Percentiles rank a stretch among this genome's conserved stretches.
Evolutionary conservation across 2,888 invertebrate species (phyloP).

Genomic region (Lepidochrysops patricia): DNA sequence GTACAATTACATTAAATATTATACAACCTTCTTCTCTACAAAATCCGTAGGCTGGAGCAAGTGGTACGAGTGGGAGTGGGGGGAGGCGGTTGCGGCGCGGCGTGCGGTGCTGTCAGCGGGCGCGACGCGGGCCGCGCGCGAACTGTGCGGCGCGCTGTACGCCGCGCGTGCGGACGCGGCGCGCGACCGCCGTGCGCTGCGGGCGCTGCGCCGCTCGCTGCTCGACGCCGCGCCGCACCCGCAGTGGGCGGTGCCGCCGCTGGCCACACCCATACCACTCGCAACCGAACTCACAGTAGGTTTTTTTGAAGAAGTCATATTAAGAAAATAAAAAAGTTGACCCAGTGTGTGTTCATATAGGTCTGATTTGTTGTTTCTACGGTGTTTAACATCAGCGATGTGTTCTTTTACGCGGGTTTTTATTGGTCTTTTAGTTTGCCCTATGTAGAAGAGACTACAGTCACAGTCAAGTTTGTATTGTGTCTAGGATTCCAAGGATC

Average conservation of each 20-base stretch:
- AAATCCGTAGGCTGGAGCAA: constrained; percentile 56
- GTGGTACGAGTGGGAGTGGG: constrained; percentile 67
- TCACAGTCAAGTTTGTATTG: too few relatives aligned
- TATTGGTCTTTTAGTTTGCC: too few relatives aligned
- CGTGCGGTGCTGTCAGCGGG: constrained; percentile 36
- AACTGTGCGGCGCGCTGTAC: constrained; percentile 44
- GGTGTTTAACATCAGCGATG: too few relatives aligned
- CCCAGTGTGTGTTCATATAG: too few relatives aligned
- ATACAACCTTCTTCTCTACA: background rate
- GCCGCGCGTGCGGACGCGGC: constrained; percentile 40
- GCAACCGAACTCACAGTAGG: constrained; percentile 34
- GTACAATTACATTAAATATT: background rate
- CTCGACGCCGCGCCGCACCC: constrained; percentile 26
- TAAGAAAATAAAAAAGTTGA: too few relatives aligned
- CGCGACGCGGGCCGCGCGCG: constrained; percentile 18
- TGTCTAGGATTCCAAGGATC: too few relatives aligned
- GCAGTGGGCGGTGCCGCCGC: constrained; percentile 29
- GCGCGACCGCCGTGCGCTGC: constrained; percentile 40
- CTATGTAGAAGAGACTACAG: too few relatives aligned
- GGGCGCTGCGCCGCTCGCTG: constrained; percentile 28
- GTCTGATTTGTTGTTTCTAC: too few relatives aligned
- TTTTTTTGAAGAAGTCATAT: too few relatives aligned
- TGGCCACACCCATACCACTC: constrained; percentile 32
- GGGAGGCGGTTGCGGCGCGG: constrained; percentile 40
- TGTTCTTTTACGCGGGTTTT: too few relatives aligned